Evolutionary conservation across 2,113 vertebrate species (phyloP).

Genomic region (Hirundichthys speculiger): DNA sequence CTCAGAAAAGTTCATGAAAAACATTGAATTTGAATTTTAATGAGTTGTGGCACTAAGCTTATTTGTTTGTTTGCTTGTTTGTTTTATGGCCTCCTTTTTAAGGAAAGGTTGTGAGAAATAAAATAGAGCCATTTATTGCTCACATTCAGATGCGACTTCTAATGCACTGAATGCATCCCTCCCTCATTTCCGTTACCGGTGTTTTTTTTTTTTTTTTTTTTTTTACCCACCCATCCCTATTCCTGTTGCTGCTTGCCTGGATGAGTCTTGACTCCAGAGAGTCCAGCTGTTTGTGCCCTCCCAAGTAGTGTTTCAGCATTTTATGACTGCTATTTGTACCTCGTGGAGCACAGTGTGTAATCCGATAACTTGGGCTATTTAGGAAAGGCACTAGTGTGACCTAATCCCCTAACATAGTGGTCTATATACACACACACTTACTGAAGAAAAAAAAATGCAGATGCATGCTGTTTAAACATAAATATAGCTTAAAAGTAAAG

Average conservation of each 20-base stretch:
- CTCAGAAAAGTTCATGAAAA: no score
- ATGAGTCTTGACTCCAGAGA: slow-evolving; percentile 71
- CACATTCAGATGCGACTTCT: slow-evolving; percentile 69
- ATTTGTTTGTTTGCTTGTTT: no score
- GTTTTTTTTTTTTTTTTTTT: slow-evolving; percentile 33
- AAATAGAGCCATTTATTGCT: slow-evolving; percentile 13
- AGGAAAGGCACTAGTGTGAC: slow-evolving; percentile 66
- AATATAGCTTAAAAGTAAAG: slow-evolving; percentile 7
- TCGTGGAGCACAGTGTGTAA: slow-evolving; percentile 74
- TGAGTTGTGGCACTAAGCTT: no score
- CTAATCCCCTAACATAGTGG: slow-evolving; percentile 60
- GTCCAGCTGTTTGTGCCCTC: slow-evolving; percentile 80
- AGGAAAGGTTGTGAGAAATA: slow-evolving; percentile 18
- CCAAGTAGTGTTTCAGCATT: slow-evolving; percentile 80
- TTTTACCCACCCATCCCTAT: slow-evolving; percentile 15
- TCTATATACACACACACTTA: slow-evolving; percentile 8
- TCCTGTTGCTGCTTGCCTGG: slow-evolving; percentile 74
- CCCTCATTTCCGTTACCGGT: slow-evolving; percentile 62
- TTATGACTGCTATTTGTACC: slow-evolving; percentile 83
- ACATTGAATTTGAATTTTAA: no score
- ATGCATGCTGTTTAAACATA: slow-evolving; percentile 23
- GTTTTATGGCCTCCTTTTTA: background rate
- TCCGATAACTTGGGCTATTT: slow-evolving; percentile 79
- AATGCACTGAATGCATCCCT: slow-evolving; percentile 43
- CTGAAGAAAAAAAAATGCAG: background rate